These are phyloP conservation scores for Philereme vetulata DNA, from an alignment of 2,888 invertebrate species.

Conservation along the genomic window DNA sequence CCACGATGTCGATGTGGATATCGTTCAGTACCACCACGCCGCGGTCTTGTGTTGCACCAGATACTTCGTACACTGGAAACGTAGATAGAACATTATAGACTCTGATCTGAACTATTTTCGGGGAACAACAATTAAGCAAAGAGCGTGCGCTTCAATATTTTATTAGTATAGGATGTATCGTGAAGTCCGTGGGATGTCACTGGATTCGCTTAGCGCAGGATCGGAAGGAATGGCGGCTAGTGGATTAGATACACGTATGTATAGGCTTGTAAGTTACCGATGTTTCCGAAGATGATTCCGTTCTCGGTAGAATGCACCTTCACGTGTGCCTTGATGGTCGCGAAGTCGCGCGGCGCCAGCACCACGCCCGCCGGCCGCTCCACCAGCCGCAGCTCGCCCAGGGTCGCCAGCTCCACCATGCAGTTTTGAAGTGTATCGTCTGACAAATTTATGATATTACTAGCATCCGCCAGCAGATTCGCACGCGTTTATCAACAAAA, in stretches of 20 bases:
- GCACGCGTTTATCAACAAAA: too few relatives aligned
- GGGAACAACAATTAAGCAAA: too few relatives aligned
- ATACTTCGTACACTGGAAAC: constrained; percentile 94
- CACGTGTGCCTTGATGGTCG: constrained; percentile 98
- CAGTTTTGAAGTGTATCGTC: constrained; percentile 99
- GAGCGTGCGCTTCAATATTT: too few relatives aligned
- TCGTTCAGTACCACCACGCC: constrained; percentile 99
- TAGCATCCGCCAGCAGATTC: too few relatives aligned
- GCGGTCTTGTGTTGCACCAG: constrained; percentile 95
- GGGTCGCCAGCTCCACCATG: constrained; percentile 97
- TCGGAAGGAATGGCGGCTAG: too few relatives aligned
- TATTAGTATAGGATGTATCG: too few relatives aligned
- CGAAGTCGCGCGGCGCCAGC: constrained; percentile 98
- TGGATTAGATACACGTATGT: too few relatives aligned
- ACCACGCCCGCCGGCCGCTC: constrained; percentile 98
- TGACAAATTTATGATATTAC: constrained; percentile 35
- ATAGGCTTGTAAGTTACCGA: too few relatives aligned
- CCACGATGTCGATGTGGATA: constrained; percentile 99
- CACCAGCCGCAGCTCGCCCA: constrained; percentile 98
- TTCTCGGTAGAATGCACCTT: constrained; percentile 99
- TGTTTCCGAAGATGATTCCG: constrained; percentile 99
- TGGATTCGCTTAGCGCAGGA: too few relatives aligned
- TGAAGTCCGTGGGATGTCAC: too few relatives aligned
- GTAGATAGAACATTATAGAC: neutral
- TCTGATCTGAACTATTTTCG: too few relatives aligned